Percentiles rank a stretch among this genome's conserved stretches.
These are phyloP conservation scores for Stegophylla sp. DNA, from an alignment of 2,888 invertebrate species.

Conservation along the genomic window DNA sequence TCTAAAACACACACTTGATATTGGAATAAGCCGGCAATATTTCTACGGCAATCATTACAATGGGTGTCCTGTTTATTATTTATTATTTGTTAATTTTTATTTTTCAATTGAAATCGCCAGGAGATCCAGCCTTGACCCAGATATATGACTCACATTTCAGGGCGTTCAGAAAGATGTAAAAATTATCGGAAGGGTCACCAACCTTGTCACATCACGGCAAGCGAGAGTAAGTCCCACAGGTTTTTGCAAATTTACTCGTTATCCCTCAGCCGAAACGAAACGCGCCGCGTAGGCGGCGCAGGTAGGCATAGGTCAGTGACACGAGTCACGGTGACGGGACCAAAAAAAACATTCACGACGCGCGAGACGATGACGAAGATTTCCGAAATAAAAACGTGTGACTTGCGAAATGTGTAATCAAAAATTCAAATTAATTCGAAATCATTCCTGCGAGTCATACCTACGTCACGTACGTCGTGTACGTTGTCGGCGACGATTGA, in stretches of 20 bases:
- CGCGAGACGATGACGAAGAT: background rate
- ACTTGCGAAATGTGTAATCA: too few relatives aligned
- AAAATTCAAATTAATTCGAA: too few relatives aligned
- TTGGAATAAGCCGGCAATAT: background rate
- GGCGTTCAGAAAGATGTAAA: background rate
- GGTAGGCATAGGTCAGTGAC: constrained; percentile 26
- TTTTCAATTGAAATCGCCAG: constrained; percentile 36
- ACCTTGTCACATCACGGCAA: background rate
- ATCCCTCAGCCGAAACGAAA: background rate
- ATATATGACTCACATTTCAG: constrained; percentile 6
- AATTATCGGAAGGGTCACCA: constrained; percentile 24
- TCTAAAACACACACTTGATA: too few relatives aligned
- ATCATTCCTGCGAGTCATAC: too few relatives aligned
- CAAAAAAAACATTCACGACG: too few relatives aligned
- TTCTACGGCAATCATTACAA: background rate
- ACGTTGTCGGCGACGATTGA: too few relatives aligned
- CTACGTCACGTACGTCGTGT: too few relatives aligned
- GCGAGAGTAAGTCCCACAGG: too few relatives aligned
- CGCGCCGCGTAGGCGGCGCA: background rate
- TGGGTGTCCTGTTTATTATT: constrained; percentile 22
- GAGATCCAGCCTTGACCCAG: constrained; percentile 38
- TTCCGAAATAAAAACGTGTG: too few relatives aligned
- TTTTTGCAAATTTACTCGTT: background rate
- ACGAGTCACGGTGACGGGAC: background rate
- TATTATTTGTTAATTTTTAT: constrained; percentile 3